phyloP scores from a whole-genome alignment of 2,888 invertebrate species.

The Eupeodes luniger region DNA sequence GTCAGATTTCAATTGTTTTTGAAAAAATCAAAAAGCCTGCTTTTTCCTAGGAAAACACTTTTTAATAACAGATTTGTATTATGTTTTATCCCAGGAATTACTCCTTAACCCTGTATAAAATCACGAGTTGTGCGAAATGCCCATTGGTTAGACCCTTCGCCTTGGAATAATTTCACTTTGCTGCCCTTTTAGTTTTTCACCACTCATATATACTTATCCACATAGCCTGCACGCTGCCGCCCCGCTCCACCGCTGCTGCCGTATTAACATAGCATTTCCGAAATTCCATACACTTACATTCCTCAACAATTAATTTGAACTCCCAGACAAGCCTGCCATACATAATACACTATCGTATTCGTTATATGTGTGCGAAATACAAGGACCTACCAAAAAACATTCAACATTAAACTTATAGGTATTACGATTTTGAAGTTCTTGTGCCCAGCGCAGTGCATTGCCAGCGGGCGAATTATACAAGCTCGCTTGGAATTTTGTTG shows the following conservation, averaged over 20 bases:
- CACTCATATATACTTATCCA: background rate
- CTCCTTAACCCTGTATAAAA: too few relatives aligned
- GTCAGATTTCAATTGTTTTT: too few relatives aligned
- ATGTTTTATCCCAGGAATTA: too few relatives aligned
- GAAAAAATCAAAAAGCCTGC: too few relatives aligned
- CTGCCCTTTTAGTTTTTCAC: background rate
- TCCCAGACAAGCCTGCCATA: background rate
- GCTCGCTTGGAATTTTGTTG: slow-evolving; percentile 35
- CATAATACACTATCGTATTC: background rate
- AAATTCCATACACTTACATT: slow-evolving; percentile 1
- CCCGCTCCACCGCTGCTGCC: background rate
- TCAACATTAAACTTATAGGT: background rate
- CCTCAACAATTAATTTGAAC: slow-evolving; percentile 1
- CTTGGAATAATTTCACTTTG: background rate
- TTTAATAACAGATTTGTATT: too few relatives aligned
- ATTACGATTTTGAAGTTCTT: slow-evolving; percentile 31
- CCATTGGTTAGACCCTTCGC: background rate
- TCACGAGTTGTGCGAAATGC: background rate
- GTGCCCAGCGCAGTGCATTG: background rate
- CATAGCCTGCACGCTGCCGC: too few relatives aligned
- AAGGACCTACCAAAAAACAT: background rate
- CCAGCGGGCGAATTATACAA: slow-evolving; percentile 52
- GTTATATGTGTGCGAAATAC: too few relatives aligned
- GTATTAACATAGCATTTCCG: background rate
- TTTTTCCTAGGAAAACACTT: too few relatives aligned